A percentile compares a stretch with the other conserved stretches of the same genome.
Evolutionary conservation across 2,113 vertebrate species (phyloP).

Genomic region (Rhineura floridana): DNA sequence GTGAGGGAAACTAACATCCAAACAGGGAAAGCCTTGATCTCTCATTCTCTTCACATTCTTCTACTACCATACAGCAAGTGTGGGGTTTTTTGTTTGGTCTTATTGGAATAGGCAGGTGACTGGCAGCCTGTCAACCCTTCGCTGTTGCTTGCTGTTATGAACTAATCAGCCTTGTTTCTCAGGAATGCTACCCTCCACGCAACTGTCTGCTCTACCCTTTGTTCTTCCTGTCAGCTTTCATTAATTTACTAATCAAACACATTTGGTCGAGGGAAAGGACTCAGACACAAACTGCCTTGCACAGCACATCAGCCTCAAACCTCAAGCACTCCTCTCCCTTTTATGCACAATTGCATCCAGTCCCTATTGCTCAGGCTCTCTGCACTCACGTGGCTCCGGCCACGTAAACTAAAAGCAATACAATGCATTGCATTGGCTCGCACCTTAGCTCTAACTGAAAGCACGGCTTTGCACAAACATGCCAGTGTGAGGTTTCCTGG

Average conservation of each 20-base stretch:
- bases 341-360: neutral
- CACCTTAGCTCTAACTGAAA: too few species aligned
- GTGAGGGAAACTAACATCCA: too few species aligned
- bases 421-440: neutral
- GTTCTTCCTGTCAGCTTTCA: conserved; percentile 38
- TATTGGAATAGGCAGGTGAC: conserved; percentile 6
- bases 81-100: neutral
- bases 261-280: neutral
- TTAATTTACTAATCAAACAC: conserved; percentile 44
- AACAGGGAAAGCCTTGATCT: neutral
- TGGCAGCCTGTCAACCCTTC: conserved; percentile 15
- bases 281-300: conserved; percentile 1
- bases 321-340: neutral
- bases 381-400: neutral
- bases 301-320: neutral
- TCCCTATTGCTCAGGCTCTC: neutral
- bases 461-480: too few species aligned
- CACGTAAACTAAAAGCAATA: neutral
- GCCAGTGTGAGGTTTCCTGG: neutral
- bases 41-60: neutral
- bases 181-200: neutral
- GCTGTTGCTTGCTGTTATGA: conserved; percentile 21
- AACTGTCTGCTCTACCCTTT: conserved; percentile 32
- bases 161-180: conserved; percentile 33
- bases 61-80: neutral